Evolutionary conservation across 2,888 invertebrate genomes (phyloP).

Genomic region (Protonemura montana): DNA sequence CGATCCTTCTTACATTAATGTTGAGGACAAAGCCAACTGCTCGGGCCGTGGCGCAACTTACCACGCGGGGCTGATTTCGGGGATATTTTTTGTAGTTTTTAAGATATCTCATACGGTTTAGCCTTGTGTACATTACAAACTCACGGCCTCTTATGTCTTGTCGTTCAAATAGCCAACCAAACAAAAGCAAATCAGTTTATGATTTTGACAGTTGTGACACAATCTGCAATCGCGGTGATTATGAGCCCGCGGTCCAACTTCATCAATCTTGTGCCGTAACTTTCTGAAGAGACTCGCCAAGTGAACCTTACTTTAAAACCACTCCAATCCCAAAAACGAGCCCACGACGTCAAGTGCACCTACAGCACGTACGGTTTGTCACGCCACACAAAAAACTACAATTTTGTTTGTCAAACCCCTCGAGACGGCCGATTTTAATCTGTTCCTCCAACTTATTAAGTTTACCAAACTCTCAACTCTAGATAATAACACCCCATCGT

Average conservation of each 20-base stretch:
- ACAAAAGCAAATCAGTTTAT: neutral
- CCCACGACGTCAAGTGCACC: neutral
- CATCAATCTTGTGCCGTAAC: neutral
- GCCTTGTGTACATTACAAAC: too few species aligned
- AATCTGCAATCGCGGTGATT: neutral
- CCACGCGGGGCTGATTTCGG: neutral
- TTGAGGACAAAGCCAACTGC: neutral
- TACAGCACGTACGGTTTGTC: neutral
- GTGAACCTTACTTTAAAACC: neutral
- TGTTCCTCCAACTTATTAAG: neutral
- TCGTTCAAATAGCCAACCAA: neutral
- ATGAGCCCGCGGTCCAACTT: neutral
- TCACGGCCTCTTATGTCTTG: too few species aligned
- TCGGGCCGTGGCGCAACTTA: too few species aligned
- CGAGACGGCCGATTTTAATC: neutral
- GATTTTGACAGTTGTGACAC: neutral
- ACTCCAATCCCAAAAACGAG: neutral
- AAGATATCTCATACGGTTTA: neutral
- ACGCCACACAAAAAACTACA: neutral
- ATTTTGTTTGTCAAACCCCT: slow-evolving; percentile 3
- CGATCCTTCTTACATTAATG: neutral
- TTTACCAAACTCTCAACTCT: neutral
- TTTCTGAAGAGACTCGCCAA: neutral
- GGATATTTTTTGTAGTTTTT: neutral
- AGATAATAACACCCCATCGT: neutral